These are phyloP conservation scores for Molanna angustata DNA, from an alignment of 2,888 invertebrate genomes.

Conservation along the genomic window DNA sequence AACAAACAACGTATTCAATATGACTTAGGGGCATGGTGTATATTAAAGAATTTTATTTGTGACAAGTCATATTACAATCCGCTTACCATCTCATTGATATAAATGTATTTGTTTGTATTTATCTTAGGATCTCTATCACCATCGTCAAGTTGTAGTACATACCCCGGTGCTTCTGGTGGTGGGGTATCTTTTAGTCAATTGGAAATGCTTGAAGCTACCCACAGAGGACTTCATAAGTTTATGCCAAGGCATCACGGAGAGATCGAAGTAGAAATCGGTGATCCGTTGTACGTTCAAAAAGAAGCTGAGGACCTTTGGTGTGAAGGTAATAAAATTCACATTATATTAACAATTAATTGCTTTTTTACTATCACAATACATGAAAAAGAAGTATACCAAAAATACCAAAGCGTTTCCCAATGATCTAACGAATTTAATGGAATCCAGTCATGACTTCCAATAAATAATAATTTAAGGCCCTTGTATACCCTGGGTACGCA, in stretches of 20 bases:
- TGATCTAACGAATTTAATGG: no score
- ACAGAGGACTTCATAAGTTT: constrained; percentile 93
- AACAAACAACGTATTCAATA: no score
- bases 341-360: neutral
- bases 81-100: no score
- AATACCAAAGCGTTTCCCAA: neutral
- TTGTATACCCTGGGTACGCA: no score
- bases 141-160: constrained; percentile 57
- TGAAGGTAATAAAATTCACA: constrained; percentile 65
- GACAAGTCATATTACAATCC: no score
- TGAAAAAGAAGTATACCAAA: neutral
- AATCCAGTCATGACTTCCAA: no score
- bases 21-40: no score
- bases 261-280: constrained; percentile 95
- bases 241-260: constrained; percentile 94
- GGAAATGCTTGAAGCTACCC: constrained; percentile 89
- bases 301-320: constrained; percentile 98
- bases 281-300: constrained; percentile 94
- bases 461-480: no score
- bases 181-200: constrained; percentile 78
- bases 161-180: constrained; percentile 63
- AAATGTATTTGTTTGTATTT: neutral
- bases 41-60: no score
- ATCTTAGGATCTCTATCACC: constrained; percentile 59
- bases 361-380: neutral